A percentile compares a stretch with the other conserved stretches of the same genome.
phyloP scores from a whole-genome alignment of 2,113 vertebrate species.

The Ancistrus triradiatus region DNA sequence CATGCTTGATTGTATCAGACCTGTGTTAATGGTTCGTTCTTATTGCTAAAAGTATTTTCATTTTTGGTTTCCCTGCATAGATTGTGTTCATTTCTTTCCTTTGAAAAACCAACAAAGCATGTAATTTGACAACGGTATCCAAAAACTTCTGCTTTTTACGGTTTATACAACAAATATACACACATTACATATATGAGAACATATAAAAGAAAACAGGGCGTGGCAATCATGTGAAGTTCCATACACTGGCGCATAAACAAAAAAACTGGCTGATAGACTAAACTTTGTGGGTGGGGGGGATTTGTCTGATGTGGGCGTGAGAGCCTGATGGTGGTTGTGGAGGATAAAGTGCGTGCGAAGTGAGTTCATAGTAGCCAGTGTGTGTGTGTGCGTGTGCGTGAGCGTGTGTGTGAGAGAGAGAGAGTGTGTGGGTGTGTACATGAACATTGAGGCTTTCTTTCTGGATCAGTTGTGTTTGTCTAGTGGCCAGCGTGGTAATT shows the following conservation, averaged over 20 bases:
- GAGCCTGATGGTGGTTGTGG: neutral
- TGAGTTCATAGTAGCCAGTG: too few species aligned
- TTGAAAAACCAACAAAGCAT: too few species aligned
- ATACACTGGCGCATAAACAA: constrained; percentile 37
- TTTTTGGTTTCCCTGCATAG: too few species aligned
- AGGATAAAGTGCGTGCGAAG: neutral
- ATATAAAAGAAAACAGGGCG: neutral
- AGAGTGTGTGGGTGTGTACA: neutral
- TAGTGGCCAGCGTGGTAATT: constrained; percentile 14
- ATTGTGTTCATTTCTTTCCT: too few species aligned
- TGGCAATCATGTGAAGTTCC: constrained; percentile 19
- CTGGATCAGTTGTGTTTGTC: constrained; percentile 23
- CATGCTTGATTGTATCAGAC: too few species aligned
- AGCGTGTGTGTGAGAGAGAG: constrained; percentile 1
- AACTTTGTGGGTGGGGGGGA: constrained; percentile 21
- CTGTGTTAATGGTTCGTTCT: too few species aligned
- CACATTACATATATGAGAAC: constrained; percentile 11
- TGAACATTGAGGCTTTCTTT: constrained; percentile 25
- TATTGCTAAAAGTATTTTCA: too few species aligned
- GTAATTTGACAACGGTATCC: neutral
- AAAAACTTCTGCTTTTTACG: constrained; percentile 1
- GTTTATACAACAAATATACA: constrained; percentile 23
- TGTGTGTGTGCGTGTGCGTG: constrained; percentile 3
- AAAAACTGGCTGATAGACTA: constrained; percentile 34
- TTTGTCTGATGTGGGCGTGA: constrained; percentile 23